phyloP scores from a whole-genome alignment of 2,888 invertebrate genomes.

The Cephus pygmeus region DNA sequence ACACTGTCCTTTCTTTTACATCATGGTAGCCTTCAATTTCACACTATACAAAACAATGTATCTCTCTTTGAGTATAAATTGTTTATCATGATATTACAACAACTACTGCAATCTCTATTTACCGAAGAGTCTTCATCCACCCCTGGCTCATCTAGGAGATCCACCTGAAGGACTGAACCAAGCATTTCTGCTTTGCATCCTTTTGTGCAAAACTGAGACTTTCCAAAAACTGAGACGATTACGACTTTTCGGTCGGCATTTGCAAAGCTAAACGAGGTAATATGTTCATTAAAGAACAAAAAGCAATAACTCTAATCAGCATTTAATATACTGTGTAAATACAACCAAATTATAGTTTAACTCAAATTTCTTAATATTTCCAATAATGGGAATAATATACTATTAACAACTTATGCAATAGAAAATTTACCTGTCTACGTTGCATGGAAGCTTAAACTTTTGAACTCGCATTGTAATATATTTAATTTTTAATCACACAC shows the following conservation, averaged over 20 bases:
- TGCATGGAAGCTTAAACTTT: constrained; percentile 56
- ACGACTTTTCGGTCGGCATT: constrained; percentile 69
- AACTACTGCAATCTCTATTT: constrained; percentile 21
- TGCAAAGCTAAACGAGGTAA: constrained; percentile 42
- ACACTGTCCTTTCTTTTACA: constrained; percentile 69
- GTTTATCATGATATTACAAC: not conserved
- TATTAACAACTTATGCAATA: not conserved
- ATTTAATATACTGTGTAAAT: not conserved
- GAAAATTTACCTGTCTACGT: constrained; percentile 37
- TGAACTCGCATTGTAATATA: constrained; percentile 51
- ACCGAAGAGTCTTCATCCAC: constrained; percentile 61
- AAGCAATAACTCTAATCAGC: not conserved
- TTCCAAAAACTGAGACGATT: constrained; percentile 79
- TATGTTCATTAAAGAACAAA: not conserved
- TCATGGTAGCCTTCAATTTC: constrained; percentile 69
- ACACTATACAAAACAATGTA: constrained; percentile 46
- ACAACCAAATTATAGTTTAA: not conserved
- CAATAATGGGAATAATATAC: not conserved
- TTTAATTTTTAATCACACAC: not conserved
- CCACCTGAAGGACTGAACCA: constrained; percentile 53
- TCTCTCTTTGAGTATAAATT: not conserved
- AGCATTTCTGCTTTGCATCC: constrained; percentile 74
- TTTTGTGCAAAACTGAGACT: constrained; percentile 73
- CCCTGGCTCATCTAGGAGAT: constrained; percentile 56
- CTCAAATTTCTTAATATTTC: not conserved